phyloP scores from a whole-genome alignment of 2,797 vertebrate genomes.

The Peromyscus attwateri region DNA sequence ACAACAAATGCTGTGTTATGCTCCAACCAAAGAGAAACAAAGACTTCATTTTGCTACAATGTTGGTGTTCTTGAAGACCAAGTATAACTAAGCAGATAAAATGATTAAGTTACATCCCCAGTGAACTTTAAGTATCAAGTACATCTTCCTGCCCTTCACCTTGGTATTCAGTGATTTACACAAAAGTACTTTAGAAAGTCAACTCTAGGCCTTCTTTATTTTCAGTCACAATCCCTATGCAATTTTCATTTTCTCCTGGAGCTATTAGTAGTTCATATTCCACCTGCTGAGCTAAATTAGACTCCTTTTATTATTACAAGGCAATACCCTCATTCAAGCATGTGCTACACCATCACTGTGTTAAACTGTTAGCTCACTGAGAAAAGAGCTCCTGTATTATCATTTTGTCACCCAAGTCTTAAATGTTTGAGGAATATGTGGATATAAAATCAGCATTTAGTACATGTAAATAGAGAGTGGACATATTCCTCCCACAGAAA shows the following conservation, averaged over 20 bases:
- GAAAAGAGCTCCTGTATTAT: background rate
- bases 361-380: background rate
- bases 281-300: background rate
- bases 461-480: background rate
- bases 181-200: slow-evolving; percentile 55
- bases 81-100: slow-evolving; percentile 44
- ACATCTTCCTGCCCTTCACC: slow-evolving; percentile 26
- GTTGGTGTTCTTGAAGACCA: slow-evolving; percentile 49
- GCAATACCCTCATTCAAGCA: background rate
- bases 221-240: background rate
- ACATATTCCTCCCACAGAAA: slow-evolving; percentile 5
- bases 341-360: rapidly evolving
- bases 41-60: slow-evolving; percentile 59
- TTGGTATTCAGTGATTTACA: background rate
- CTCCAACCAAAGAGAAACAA: slow-evolving; percentile 63
- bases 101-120: slow-evolving; percentile 19
- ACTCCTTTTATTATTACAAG: background rate
- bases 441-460: background rate
- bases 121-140: slow-evolving; percentile 61
- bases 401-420: background rate
- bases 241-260: slow-evolving; percentile 14
- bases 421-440: background rate
- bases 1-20: slow-evolving; percentile 61
- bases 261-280: background rate
- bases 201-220: background rate